Evolutionary conservation across 2,888 invertebrate genomes (phyloP), one percentile per base, ranked within the genome.

Genomic region (Thymelicus lineola): DNA sequence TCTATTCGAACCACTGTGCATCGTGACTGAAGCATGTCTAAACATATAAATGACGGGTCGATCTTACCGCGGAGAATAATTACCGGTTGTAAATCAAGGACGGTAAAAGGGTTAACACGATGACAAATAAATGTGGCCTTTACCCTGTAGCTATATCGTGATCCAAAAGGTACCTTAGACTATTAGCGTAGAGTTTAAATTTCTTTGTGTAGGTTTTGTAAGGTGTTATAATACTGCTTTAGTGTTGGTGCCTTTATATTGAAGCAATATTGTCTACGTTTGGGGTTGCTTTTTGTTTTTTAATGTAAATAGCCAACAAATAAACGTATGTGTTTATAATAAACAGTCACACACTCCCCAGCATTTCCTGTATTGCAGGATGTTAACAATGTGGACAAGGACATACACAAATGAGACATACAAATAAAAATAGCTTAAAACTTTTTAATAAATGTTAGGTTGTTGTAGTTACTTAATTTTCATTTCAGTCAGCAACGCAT

Each of bases 31-130:
- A 45, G 57, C 74, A 66, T 72, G 72, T 72, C 64, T 66, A 72
- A 72, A 74, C 74, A 75, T 48, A 42, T 58, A 70, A 65, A 77
- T 75, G 73, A 75, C 71, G 73, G 71, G 66, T 69, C 66, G 70
- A 53, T 69, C 71, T 59, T 72, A 70, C 67, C 68, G 71, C 68
- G 63, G 58, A 71, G 82, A 86, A 82, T 87, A 86, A 91, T 89
- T 83, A 82, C 80, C 77, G 60, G 75, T 81, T 70, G 88, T 91
- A 89, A 90, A 91, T 91, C 91, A 92, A 86, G 85, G 86, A 81
- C 85, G 84, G 77, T 86, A 88, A 90, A 89, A 88, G 89, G 87
- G 85, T 85, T 90, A 88, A 89, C 82, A 79, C 75, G 80, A 80
- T 79, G 87, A 89, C 85, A 84, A 28, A 73, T 75, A 75, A 82